A percentile compares a stretch with the other conserved stretches of the same genome.
Conservation (phyloP, 2,113 vertebrate genomes). For the Phaetusa simplex region DNA sequence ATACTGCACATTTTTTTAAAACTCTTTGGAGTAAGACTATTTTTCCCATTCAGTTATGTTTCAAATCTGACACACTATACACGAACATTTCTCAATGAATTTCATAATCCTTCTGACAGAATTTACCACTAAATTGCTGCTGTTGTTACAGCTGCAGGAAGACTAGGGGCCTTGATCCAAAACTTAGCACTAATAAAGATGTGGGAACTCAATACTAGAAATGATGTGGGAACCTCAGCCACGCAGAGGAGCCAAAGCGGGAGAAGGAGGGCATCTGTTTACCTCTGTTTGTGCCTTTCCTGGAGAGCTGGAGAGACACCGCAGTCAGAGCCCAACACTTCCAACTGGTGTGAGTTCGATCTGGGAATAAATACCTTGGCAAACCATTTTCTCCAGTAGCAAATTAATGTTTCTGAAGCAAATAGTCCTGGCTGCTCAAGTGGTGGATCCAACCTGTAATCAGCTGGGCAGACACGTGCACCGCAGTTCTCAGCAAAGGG, state of each 20-base stretch:
- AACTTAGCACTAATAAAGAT: constrained; percentile 30
- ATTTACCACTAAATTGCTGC: constrained; percentile 53
- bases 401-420: background rate
- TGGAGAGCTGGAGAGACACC: background rate
- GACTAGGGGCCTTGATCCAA: constrained; percentile 38
- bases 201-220: constrained; percentile 36
- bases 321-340: background rate
- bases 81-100: constrained; percentile 53
- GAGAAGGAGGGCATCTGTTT: background rate
- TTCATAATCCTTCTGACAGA: constrained; percentile 62
- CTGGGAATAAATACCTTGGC: background rate
- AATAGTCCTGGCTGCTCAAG: background rate
- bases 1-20: background rate
- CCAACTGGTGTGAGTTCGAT: background rate
- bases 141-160: constrained; percentile 69
- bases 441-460: background rate
- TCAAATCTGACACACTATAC: background rate
- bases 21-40: background rate
- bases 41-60: constrained; percentile 14
- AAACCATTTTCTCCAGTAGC: background rate
- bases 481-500: background rate
- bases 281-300: background rate
- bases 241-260: background rate
- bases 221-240: constrained; percentile 11
- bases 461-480: background rate